A percentile compares a stretch with the other conserved stretches of the same genome.
Conservation (phyloP, 2,888 invertebrate species). For the Physocephala rufipes region DNA sequence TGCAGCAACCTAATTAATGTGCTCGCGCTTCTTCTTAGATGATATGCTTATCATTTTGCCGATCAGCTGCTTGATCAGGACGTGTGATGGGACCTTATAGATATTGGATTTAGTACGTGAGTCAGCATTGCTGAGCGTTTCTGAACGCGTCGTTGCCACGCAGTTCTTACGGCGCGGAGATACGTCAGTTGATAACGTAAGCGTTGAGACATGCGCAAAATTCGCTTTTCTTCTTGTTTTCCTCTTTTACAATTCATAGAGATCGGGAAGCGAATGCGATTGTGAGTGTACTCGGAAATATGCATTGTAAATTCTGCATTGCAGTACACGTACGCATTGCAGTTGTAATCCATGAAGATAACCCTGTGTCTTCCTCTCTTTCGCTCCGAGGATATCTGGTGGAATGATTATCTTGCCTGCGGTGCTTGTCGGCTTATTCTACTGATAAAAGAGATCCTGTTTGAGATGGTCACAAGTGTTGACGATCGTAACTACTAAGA, state of each 20-base stretch:
- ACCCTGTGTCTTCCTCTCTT: background rate
- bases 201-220: conserved; percentile 10
- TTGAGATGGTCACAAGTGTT: background rate
- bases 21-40: conserved; percentile 3
- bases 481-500: no score
- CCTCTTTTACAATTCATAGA: conserved; percentile 1
- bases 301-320: background rate
- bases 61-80: conserved; percentile 31
- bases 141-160: conserved; percentile 6
- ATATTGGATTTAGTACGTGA: background rate
- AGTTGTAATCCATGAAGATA: background rate
- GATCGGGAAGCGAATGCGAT: background rate
- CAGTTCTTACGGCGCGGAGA: conserved; percentile 23
- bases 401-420: no score
- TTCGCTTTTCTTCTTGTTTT: background rate
- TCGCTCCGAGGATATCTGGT: no score
- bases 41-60: conserved; percentile 6
- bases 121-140: no score
- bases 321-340: background rate
- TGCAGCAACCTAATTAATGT: conserved; percentile 54
- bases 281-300: background rate
- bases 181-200: conserved; percentile 27
- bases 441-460: conserved; percentile 4
- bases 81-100: conserved; percentile 11
- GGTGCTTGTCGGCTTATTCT: background rate